A percentile compares a stretch with the other conserved stretches of the same genome.
Evolutionary conservation across 2,113 vertebrate genomes (phyloP).

Genomic region (Hymenochirus boettgeri): DNA sequence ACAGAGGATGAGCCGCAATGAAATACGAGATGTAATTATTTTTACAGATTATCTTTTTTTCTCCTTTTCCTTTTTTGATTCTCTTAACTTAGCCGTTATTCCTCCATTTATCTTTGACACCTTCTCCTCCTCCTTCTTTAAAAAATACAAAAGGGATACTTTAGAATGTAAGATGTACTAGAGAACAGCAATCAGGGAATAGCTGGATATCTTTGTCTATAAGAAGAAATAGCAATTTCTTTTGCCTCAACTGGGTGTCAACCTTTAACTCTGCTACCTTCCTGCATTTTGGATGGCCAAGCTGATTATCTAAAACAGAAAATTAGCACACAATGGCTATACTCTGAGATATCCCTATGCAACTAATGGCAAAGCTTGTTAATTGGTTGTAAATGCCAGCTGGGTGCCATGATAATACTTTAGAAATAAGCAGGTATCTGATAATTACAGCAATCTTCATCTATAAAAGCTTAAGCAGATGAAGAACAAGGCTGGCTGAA

Average conservation of each 20-base stretch:
- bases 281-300: slow-evolving; percentile 73
- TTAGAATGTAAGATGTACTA: slow-evolving; percentile 66
- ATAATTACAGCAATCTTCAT: slow-evolving; percentile 99
- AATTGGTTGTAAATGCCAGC: slow-evolving; percentile 98
- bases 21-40: slow-evolving; percentile 40
- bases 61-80: slow-evolving; percentile 44
- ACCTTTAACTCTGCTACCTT: slow-evolving; percentile 73
- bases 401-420: slow-evolving; percentile 95
- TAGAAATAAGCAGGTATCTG: slow-evolving; percentile 98
- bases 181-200: slow-evolving; percentile 68
- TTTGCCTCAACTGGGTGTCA: slow-evolving; percentile 75
- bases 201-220: slow-evolving; percentile 76
- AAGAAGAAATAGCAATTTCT: slow-evolving; percentile 70
- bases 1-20: slow-evolving; percentile 54
- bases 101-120: slow-evolving; percentile 19
- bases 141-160: slow-evolving; percentile 75
- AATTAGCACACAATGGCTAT: slow-evolving; percentile 86
- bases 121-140: slow-evolving; percentile 22
- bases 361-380: slow-evolving; percentile 98
- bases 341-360: slow-evolving; percentile 78
- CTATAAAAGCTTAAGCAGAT: slow-evolving; percentile 88
- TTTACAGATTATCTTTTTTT: slow-evolving; percentile 68
- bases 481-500: slow-evolving; percentile 82
- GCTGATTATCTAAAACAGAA: slow-evolving; percentile 83
- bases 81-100: slow-evolving; percentile 18